A percentile compares a stretch with the other conserved stretches of the same genome.
Evolutionary conservation across 2,797 vertebrate species (phyloP).

Genomic region (Parambassis ranga): DNA sequence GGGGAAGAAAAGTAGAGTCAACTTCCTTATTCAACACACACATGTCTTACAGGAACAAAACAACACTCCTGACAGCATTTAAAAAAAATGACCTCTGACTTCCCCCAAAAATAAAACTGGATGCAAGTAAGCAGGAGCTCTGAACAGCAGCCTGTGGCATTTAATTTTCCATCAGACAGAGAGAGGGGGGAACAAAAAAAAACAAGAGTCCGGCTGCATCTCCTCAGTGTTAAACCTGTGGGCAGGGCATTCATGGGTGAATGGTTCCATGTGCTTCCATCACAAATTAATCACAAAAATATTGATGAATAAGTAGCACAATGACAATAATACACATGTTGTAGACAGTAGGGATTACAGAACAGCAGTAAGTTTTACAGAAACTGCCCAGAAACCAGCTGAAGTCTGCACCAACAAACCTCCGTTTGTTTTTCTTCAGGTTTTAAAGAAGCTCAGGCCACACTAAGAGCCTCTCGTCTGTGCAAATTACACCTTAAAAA

Average conservation of each 20-base stretch:
- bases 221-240: slow-evolving; percentile 62
- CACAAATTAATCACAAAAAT: slow-evolving; percentile 34
- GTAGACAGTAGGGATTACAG: slow-evolving; percentile 20
- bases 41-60: slow-evolving; percentile 58
- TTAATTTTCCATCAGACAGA: slow-evolving; percentile 61
- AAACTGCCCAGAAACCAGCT: slow-evolving; percentile 4
- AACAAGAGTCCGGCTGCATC: slow-evolving; percentile 49
- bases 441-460: neutral
- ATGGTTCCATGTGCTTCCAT: slow-evolving; percentile 36
- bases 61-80: slow-evolving; percentile 40
- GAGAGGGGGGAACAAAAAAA: too few species aligned
- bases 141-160: slow-evolving; percentile 55
- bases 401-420: neutral
- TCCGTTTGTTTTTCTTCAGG: neutral
- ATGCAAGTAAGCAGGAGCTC: slow-evolving; percentile 54
- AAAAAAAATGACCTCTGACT: slow-evolving; percentile 49
- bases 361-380: slow-evolving; percentile 26
- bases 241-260: slow-evolving; percentile 60
- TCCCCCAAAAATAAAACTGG: slow-evolving; percentile 52
- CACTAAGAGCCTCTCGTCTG: slow-evolving; percentile 17
- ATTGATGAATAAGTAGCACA: slow-evolving; percentile 25
- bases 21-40: slow-evolving; percentile 64
- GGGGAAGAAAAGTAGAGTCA: slow-evolving; percentile 55
- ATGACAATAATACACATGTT: slow-evolving; percentile 17
- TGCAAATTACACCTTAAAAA: slow-evolving; percentile 20